Conservation (phyloP, 2,888 invertebrate species). For the Pecten maximus region DNA sequence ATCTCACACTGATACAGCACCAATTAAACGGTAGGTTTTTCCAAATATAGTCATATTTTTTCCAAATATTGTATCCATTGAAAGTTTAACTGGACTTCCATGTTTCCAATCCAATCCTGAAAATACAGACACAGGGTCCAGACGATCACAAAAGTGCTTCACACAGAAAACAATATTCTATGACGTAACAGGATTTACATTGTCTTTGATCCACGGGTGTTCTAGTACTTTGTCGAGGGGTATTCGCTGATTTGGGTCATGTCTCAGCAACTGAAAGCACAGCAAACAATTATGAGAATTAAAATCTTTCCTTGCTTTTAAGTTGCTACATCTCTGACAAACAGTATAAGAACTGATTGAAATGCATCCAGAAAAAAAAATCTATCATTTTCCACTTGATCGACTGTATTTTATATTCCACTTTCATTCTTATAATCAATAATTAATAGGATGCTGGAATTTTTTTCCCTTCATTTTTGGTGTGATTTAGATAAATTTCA, state of each 20-base stretch:
- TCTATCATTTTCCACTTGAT: no score
- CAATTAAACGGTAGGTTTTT: background rate
- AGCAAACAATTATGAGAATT: background rate
- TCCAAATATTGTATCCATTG: no score
- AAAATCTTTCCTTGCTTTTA: no score
- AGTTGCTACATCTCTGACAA: no score
- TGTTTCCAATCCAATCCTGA: background rate
- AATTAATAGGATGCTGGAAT: no score
- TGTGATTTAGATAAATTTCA: no score
- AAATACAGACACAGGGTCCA: background rate
- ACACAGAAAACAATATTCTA: background rate
- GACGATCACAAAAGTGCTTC: background rate
- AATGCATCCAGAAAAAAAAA: no score
- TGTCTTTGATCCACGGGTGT: slow-evolving; percentile 90
- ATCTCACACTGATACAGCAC: background rate
- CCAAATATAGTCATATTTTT: background rate
- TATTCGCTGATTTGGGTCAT: slow-evolving; percentile 89
- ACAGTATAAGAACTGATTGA: no score
- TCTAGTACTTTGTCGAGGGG: slow-evolving; percentile 88
- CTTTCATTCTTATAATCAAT: no score
- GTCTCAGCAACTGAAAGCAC: slow-evolving; percentile 87
- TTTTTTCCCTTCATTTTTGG: no score
- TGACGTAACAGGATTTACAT: slow-evolving; percentile 45
- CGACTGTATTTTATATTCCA: no score
- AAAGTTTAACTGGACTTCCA: background rate